Base-by-base conservation (phyloP, 1,140 invertebrate species). In the Thaumatotibia leucotreta region DNA sequence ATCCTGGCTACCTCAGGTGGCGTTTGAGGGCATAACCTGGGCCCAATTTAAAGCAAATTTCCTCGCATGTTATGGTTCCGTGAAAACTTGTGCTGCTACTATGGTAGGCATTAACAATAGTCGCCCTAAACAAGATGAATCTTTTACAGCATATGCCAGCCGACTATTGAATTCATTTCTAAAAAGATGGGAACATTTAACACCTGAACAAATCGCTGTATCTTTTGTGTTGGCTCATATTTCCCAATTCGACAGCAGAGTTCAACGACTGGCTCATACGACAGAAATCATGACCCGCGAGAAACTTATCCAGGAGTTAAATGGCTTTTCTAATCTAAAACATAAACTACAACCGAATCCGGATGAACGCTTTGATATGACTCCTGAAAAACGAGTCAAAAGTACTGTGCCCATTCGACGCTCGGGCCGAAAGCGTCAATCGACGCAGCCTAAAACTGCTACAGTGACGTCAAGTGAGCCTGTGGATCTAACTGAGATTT, bases 181-280 rank as follows among this genome's bases (percentile, higher is more conserved):
- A 14, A 24, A 45, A 20, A 58, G 24, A 20, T 68, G 61, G 61
- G 64, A 58, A 14, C 35, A 49, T 39, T 22, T 64, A n/a, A 39
- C 9, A 4, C 6, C 33, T 1, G 62, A 68, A 64, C 22, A 64
- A 45, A 68, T 68, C 1, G 23, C 62, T 11, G 27, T 64, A 6
- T 61, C 65, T 17, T 39, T 24, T 45, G 49, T 64, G 29, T n/a
- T 68, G 10, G 66, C 66, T 24, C 66, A 68, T 24, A 58, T 58
- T 11, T 22, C 66, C 14, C 29, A 52, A 45, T 39, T 68, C 24
- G 66, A 68, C 27, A 24, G 10, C 4, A 29, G 66, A 24, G 4
- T 68, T 4, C 49, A 64, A 22, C 61, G 62, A 1, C 31, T 68
- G 17, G 66, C 66, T 27, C 39, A n/a, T 33, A 64, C 62, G 10